Conservation (phyloP, 2,113 vertebrate species). For the Saguinus imperator region DNA sequence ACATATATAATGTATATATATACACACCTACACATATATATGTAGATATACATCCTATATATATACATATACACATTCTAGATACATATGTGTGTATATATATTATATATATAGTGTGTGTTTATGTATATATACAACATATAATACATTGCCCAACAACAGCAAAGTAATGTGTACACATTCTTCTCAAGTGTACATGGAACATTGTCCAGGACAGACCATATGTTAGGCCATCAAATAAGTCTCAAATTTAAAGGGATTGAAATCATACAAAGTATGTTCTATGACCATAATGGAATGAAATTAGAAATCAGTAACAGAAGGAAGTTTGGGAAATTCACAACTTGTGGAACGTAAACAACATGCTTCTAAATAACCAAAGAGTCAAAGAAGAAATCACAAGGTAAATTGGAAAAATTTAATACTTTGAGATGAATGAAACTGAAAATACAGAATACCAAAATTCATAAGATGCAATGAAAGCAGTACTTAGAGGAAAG, state of each 20-base stretch:
- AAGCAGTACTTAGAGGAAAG: constrained; percentile 39
- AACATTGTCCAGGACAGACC: constrained; percentile 5
- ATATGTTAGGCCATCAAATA: neutral
- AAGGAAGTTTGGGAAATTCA: constrained; percentile 38
- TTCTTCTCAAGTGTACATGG: constrained; percentile 35
- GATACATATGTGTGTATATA: no score
- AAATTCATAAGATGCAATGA: constrained; percentile 35
- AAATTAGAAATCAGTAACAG: constrained; percentile 53
- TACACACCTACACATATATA: no score
- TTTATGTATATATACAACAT: neutral
- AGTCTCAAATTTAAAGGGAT: constrained; percentile 27
- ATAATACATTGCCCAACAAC: neutral
- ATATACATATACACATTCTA: no score
- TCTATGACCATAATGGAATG: constrained; percentile 6
- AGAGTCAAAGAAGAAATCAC: constrained; percentile 32
- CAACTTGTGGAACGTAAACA: constrained; percentile 1
- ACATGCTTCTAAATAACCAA: constrained; percentile 23
- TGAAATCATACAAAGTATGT: constrained; percentile 41
- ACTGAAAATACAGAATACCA: neutral
- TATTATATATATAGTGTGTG: no score
- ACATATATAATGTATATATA: neutral
- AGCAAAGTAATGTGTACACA: neutral
- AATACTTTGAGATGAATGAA: constrained; percentile 31
- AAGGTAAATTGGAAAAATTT: constrained; percentile 38
- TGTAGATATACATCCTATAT: no score